Base-by-base conservation (phyloP, 2,113 vertebrate genomes). In the Hypocryptadius cinnamomeus region DNA sequence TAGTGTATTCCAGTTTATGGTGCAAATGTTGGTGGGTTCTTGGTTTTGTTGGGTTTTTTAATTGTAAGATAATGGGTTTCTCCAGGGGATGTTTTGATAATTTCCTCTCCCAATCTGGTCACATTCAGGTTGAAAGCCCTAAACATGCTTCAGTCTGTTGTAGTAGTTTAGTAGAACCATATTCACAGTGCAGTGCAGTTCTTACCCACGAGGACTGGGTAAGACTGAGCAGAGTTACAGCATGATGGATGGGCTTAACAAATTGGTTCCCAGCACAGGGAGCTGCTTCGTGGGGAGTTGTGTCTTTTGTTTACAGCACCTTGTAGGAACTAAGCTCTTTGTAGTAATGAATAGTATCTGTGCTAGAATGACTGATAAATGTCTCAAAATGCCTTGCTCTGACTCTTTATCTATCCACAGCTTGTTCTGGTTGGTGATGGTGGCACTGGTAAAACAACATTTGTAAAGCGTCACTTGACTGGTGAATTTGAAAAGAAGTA, bases 401-500 rank as follows among this genome's bases (percentile, higher is more conserved):
- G 39, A 90, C 56, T 68, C 13, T 31, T 69, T 54, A 0, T 56
- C 7, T 70, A 2, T 81, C 63, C 19, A 22, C 97, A 99, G 99
- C 98, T 99, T 69, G 99, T 99, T 66, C 95, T 99, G 84, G 99
- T 99, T 27, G 99, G 99, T 24, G 99, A 99, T 87, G 99, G 99
- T 92, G 99, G 99, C 61, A 99, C 99, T 19, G 99, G 99, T 6
- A 99, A 99, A 96, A 99, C 99, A 3, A 99, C 99, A 9, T 99
- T 99, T 83, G 99, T 99, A 90, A 99, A 99, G 91, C 98, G 99
- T 73, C 99, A 99, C 57, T 97, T 99, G 93, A 99, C 99, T 64
- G 99, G 99, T 92, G 99, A 99, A 97, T 99, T 99, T 96, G 99
- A 99, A 94, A 99, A 99, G 98, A 99, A 99, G 98, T 99, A 99